phyloP scores from a whole-genome alignment of 2,797 vertebrate species.

The Helarctos malayanus region DNA sequence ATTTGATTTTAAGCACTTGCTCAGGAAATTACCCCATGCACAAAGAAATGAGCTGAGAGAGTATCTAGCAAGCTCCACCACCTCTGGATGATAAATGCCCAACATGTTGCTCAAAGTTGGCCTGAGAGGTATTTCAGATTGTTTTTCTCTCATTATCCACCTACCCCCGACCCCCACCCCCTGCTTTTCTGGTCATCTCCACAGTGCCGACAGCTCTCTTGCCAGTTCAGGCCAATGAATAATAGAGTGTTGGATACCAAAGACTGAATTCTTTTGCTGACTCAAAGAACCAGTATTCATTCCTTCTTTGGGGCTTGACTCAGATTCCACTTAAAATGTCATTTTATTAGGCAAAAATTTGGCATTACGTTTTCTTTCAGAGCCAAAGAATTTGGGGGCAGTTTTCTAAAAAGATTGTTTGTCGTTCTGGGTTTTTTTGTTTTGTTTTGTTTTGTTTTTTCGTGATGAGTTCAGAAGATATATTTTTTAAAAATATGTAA shows the following conservation, averaged over 20 bases:
- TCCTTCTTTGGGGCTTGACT: conserved; percentile 13
- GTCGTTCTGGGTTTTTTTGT: too few relatives aligned
- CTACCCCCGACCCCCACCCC: not conserved
- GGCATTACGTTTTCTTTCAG: conserved; percentile 18
- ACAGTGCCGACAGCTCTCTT: not conserved
- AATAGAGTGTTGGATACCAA: not conserved
- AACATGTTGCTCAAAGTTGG: not conserved
- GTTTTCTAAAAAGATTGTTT: conserved; percentile 49
- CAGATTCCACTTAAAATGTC: conserved; percentile 44
- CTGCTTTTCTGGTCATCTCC: not conserved
- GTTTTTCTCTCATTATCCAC: conserved; percentile 20
- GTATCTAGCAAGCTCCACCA: not conserved
- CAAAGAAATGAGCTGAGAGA: not conserved
- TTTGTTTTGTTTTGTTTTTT: not conserved
- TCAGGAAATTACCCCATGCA: not conserved
- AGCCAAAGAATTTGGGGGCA: conserved; percentile 31
- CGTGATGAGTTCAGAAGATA: not conserved
- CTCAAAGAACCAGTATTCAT: not conserved
- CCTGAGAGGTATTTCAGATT: not conserved
- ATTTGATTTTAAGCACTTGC: not conserved
- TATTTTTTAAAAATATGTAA: not conserved
- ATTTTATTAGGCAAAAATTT: conserved; percentile 15
- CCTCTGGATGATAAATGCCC: not conserved
- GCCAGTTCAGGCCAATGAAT: not conserved
- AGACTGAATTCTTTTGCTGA: not conserved